A percentile compares a stretch with the other conserved stretches of the same genome.
phyloP scores from a whole-genome alignment of 2,888 invertebrate genomes.

The Macrosoma leucophasiata region DNA sequence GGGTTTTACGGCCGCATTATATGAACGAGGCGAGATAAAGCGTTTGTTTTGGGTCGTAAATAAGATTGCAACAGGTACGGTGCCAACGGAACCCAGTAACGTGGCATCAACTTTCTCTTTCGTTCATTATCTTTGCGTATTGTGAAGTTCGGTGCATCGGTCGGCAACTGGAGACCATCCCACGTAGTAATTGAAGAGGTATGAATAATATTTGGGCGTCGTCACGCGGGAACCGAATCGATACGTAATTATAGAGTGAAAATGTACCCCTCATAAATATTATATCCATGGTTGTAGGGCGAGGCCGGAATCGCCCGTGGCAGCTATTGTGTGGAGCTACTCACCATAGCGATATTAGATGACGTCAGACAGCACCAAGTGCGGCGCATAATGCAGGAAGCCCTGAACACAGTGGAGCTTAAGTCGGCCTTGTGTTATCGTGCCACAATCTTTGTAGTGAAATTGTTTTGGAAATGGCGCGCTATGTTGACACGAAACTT shows the following conservation, averaged over 20 bases:
- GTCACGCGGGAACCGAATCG: conserved; percentile 58
- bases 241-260: conserved; percentile 73
- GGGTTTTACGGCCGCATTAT: conserved; percentile 70
- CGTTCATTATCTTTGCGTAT: conserved; percentile 59
- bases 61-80: conserved; percentile 73
- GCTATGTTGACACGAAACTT: no score
- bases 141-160: no score
- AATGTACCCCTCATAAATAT: conserved; percentile 72
- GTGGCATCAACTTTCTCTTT: conserved; percentile 65
- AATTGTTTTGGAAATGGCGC: no score
- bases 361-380: conserved; percentile 32
- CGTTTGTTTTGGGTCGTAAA: conserved; percentile 75
- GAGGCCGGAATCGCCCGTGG: conserved; percentile 66
- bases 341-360: conserved; percentile 40
- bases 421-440: no score
- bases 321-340: conserved; percentile 50
- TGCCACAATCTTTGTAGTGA: no score
- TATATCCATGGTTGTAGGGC: conserved; percentile 62
- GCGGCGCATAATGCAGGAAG: no score
- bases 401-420: no score
- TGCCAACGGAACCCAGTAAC: conserved; percentile 68
- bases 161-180: conserved; percentile 39
- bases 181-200: conserved; percentile 61
- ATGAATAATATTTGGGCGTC: conserved; percentile 72
- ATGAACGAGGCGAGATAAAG: conserved; percentile 69